These are phyloP conservation scores for Chionis minor DNA, from an alignment of 2,113 vertebrate genomes.

Conservation along the genomic window DNA sequence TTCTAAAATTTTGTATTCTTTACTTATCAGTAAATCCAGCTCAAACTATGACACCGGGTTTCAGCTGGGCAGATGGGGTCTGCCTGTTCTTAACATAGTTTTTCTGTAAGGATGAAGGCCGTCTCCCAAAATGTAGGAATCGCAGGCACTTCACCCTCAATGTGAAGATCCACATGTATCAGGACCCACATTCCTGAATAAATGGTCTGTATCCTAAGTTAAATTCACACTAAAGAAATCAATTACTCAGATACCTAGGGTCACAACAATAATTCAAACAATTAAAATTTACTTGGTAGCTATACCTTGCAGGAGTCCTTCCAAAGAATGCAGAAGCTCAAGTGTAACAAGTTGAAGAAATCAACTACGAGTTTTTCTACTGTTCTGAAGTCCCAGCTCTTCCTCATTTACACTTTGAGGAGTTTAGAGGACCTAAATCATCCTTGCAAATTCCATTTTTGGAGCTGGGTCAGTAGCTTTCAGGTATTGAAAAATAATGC, in stretches of 20 bases:
- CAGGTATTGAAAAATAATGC: too few relatives aligned
- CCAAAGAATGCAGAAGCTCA: background rate
- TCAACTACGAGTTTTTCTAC: background rate
- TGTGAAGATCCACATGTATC: background rate
- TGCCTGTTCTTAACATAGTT: background rate
- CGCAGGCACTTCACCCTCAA: fast-evolving
- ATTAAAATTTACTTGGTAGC: background rate
- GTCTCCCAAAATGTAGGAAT: background rate
- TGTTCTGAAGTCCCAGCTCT: background rate
- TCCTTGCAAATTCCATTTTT: background rate
- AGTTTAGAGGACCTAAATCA: background rate
- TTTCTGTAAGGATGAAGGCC: background rate
- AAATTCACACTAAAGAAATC: background rate
- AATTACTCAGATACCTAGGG: background rate
- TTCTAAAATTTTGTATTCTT: background rate
- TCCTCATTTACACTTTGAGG: background rate
- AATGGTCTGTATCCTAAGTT: background rate
- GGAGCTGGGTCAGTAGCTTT: background rate
- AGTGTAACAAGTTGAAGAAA: background rate
- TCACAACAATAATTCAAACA: background rate
- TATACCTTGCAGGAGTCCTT: background rate
- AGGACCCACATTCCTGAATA: background rate
- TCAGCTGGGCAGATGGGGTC: background rate
- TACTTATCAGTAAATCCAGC: background rate
- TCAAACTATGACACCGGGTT: background rate